Percentiles rank a stretch among this genome's conserved stretches.
Conservation (phyloP, 2,113 vertebrate genomes). For the Labeo catla region DNA sequence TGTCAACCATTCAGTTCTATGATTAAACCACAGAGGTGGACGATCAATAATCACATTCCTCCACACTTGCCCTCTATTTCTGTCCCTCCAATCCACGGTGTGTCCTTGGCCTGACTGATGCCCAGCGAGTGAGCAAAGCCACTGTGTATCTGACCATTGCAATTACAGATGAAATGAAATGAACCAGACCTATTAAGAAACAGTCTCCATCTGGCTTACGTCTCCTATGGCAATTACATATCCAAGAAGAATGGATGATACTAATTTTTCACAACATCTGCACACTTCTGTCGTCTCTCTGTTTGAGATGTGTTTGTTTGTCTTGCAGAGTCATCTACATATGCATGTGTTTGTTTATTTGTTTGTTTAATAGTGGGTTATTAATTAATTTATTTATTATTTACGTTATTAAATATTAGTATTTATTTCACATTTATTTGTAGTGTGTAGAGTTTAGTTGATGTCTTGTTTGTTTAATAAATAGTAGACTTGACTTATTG, state of each 20-base stretch:
- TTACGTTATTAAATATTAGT: too few relatives aligned
- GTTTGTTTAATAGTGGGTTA: too few relatives aligned
- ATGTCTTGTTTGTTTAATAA: too few relatives aligned
- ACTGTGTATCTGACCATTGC: constrained; percentile 31
- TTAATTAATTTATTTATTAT: background rate
- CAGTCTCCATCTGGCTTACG: constrained; percentile 35
- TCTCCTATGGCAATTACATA: constrained; percentile 41
- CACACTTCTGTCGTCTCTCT: constrained; percentile 5
- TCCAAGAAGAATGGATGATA: constrained; percentile 42
- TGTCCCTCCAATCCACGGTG: background rate
- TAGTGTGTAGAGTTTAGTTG: too few relatives aligned
- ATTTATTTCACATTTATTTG: too few relatives aligned
- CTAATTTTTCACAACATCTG: constrained; percentile 39
- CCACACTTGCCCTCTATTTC: background rate
- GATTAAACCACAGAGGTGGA: constrained; percentile 11
- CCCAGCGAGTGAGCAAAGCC: background rate
- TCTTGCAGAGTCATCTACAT: constrained; percentile 13
- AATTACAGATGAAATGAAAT: constrained; percentile 17
- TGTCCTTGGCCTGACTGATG: background rate
- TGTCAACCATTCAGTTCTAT: background rate
- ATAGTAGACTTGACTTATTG: too few relatives aligned
- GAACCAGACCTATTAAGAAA: constrained; percentile 35
- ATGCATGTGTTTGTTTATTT: background rate
- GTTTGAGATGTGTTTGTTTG: background rate
- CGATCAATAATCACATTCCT: background rate